Evolutionary conservation across 2,888 invertebrate species (phyloP), one percentile per base, ranked within the genome.

Genomic region (Leptinotarsa haldemani): DNA sequence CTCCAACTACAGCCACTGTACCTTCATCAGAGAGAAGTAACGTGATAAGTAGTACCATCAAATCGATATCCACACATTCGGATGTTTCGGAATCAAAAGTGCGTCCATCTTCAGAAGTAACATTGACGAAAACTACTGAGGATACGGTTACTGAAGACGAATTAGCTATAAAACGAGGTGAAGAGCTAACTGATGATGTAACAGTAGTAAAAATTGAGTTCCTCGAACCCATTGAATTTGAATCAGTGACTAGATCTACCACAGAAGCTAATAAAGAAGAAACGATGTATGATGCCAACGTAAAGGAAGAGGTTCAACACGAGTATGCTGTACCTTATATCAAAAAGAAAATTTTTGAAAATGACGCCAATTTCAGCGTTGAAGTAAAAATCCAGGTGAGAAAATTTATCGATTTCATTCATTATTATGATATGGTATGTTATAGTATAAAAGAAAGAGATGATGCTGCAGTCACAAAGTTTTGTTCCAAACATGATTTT

Each of bases 301-400:
- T 18, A 25, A 22, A 56, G 1, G 56, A 56, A 56, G 22, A 22
- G 4, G 3, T 22, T 61, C 40, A 66, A 48, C 18, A 25, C 50
- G 16, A 13, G 25, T 18, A 58, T 20, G n/a, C 12, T 47, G 65
- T 61, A 22, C 64, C 73, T 15, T 66, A 52, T 56, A 72, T 78
- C n/a, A 40, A 18, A n/a, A 67, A 50, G 18, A 65, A 52, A 22
- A 69, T 73, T 22, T 65, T 74, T 7, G 74, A 70, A 13, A 52
- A 74, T 40, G 18, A 47, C 3, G 70, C 58, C 16, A 78, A 78
- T 65, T 16, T 77, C 20, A 74, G 70, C 47, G 64, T 78, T 12
- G 65, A 71, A 73, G 67, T 77, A 52, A 48, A 69, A 56, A 67
- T 64, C 25, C 53, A 78, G 66, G 77, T 79, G 69, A 72, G 70